Evolutionary conservation across 2,113 vertebrate species (phyloP), one percentile per base, ranked within the genome.

Genomic region (Pterocles burchelli): DNA sequence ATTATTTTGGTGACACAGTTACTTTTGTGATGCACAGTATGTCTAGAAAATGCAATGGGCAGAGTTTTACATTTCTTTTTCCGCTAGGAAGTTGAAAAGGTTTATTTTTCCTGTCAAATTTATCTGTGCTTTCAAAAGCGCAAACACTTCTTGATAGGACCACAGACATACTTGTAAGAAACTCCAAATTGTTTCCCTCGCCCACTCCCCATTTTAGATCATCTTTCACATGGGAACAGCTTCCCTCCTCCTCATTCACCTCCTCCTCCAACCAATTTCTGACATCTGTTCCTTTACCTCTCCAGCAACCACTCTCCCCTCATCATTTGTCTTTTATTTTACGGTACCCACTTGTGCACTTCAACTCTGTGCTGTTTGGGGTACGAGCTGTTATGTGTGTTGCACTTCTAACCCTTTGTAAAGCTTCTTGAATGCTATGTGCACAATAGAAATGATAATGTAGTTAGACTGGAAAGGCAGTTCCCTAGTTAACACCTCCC

Each of bases 401-500:
- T 88, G 68, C 66, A 91, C 46, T 92, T 88, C 46, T 86, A 92
- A 89, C 83, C 49, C 91, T 92, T 95, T 78, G 65, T 75, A 90
- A 76, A 90, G 55, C 70, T 67, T 76, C 65, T 90, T 81, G 87
- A 93, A 91, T 63, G 73, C 67, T 85, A 85, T 28, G 74, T 91
- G 75, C 80, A 95, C 75, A 93, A 88, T 67, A 77, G 88, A 96
- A 96, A 96, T 70, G 57, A 95, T 87, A 94, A 97, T 94, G 58
- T 46, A 97, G 74, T 96, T 97, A 91, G 88, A 86, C 66, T 93
- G n/a, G 94, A 81, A 92, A 96, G 94, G 86, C 94, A 95, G 96
- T 96, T 97, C 90, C 95, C 94, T 96, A 95, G 94, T 97, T 97
- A 96, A 96, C 96, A 97, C 91, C 92, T 97, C 96, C 97, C 94